Conservation (phyloP, 2,797 vertebrate genomes). For the Natrix natrix region DNA sequence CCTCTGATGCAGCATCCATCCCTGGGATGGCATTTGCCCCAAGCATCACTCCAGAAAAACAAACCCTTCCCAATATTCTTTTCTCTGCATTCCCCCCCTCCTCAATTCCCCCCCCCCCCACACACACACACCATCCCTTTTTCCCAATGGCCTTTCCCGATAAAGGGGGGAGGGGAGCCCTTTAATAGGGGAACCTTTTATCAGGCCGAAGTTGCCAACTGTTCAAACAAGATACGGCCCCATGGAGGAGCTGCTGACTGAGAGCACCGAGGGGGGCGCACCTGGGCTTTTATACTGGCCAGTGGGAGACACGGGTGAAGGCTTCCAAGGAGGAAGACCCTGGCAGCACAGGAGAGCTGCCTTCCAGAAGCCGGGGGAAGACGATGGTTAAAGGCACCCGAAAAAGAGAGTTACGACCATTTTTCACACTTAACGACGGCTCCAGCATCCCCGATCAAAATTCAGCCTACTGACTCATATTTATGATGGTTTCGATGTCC, state of each 20-base stretch:
- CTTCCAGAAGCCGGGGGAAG: too few species aligned
- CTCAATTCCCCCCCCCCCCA: too few species aligned
- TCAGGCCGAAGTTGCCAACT: constrained; percentile 34
- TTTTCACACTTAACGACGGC: too few species aligned
- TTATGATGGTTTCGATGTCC: too few species aligned
- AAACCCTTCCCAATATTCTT: constrained; percentile 4
- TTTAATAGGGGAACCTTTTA: constrained; percentile 40
- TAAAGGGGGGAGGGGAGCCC: constrained; percentile 4
- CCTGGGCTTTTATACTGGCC: background rate
- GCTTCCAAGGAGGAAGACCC: too few species aligned
- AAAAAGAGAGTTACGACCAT: too few species aligned
- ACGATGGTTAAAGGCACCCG: too few species aligned
- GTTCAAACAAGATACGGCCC: constrained; percentile 52
- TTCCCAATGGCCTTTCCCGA: constrained; percentile 33
- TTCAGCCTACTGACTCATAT: too few species aligned
- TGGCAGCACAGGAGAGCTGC: too few species aligned
- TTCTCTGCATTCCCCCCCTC: background rate
- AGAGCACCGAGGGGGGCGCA: background rate
- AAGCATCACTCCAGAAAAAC: constrained; percentile 16
- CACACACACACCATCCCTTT: background rate
- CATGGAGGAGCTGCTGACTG: background rate
- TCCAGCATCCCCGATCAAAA: too few species aligned
- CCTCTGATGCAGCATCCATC: accelerated
- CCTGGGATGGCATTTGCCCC: background rate
- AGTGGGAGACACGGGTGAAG: background rate